Evolutionary conservation across 2,888 invertebrate species (phyloP).

Genomic region (Malachius bipustulatus): DNA sequence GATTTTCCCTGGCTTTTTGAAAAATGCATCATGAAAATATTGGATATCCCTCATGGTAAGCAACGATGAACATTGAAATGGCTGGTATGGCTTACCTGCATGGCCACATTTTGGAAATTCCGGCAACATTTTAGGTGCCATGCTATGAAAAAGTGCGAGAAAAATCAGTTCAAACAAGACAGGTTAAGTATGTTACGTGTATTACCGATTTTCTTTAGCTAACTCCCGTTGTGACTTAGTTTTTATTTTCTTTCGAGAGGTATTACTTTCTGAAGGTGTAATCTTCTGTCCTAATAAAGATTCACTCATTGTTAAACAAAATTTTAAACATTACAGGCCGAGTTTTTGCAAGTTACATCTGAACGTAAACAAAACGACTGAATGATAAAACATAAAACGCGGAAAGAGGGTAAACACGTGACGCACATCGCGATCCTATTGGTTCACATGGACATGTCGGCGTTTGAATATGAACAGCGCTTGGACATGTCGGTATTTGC

Average conservation of each 20-base stretch:
- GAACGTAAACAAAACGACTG: background rate
- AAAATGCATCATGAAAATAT: conserved; percentile 5
- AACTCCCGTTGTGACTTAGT: background rate
- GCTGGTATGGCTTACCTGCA: conserved; percentile 6
- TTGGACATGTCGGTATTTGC: too few species aligned
- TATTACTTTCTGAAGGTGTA: background rate
- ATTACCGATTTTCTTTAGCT: background rate
- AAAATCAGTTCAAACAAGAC: background rate
- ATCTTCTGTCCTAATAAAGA: background rate
- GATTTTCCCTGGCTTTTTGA: background rate
- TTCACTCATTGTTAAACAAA: background rate
- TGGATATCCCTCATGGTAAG: conserved; percentile 4
- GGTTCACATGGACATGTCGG: background rate
- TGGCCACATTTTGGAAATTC: conserved; percentile 4
- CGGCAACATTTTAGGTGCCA: conserved; percentile 3
- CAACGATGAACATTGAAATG: too few species aligned
- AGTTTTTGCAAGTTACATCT: too few species aligned
- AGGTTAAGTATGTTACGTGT: background rate
- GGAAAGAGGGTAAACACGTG: background rate
- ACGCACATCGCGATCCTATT: background rate
- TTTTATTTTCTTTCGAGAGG: conserved; percentile 1
- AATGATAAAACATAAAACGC: conserved; percentile 3
- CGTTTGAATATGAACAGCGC: conserved; percentile 1
- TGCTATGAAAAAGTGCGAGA: background rate
- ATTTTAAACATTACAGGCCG: background rate